Evolutionary conservation across 2,113 vertebrate genomes (phyloP).

Genomic region (Tragelaphus scriptus): DNA sequence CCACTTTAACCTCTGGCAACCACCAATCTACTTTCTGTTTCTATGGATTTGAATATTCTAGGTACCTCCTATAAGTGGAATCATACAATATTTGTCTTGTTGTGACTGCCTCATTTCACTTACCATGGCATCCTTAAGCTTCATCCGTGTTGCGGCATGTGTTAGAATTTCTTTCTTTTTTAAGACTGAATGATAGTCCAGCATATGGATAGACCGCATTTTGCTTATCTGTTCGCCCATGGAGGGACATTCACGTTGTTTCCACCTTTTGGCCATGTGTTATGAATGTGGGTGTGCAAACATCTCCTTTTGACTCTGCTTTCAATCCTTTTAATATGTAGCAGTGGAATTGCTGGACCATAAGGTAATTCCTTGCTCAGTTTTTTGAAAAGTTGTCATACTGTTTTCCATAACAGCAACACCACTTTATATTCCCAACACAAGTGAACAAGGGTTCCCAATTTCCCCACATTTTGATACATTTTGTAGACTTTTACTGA

Average conservation of each 20-base stretch:
- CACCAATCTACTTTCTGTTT: neutral
- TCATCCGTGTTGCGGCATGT: too few species aligned
- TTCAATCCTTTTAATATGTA: neutral
- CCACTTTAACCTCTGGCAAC: neutral
- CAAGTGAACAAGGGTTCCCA: neutral
- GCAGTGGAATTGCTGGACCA: neutral
- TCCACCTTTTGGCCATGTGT: neutral
- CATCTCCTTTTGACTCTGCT: neutral
- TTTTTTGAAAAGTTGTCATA: neutral
- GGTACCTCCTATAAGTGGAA: neutral
- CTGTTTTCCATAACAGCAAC: neutral
- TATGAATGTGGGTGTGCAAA: neutral
- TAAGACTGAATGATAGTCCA: neutral
- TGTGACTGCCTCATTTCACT: neutral
- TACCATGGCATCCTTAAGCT: neutral
- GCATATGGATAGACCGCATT: too few species aligned
- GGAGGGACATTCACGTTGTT: neutral
- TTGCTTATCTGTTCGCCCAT: neutral
- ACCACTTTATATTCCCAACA: neutral
- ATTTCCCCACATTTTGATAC: neutral
- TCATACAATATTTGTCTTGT: neutral
- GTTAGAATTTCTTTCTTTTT: neutral
- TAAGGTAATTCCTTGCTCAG: neutral
- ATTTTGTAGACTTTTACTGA: neutral
- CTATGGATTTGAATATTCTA: neutral